Base-by-base conservation (phyloP, 2,113 vertebrate genomes). In the Reinhardtius hippoglossoides region DNA sequence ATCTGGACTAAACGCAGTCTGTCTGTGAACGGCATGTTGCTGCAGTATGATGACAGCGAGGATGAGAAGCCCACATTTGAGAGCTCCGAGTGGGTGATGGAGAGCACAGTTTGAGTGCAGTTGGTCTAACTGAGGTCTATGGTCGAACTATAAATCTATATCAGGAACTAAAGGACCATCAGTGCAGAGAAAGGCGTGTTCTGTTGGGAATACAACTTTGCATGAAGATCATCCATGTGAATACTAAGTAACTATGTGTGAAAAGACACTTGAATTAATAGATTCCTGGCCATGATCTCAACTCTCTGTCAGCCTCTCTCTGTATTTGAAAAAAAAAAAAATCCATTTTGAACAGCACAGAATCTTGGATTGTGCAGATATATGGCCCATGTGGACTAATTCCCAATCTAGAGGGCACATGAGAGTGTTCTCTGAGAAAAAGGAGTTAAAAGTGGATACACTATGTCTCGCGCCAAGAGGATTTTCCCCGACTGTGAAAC, bases 1-100 rank as follows among this genome's bases (percentile, higher is more conserved):
- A 97, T 99, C 95, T 99, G 98, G 98, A 99, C 97, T 92, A 99
- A 97, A 85, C 96, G 98, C 83, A 99, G 98, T 91, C 95, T 98
- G 76, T 99, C 98, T 0, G 96, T 99, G 62, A 99, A 98, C 0
- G 97, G 98, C 89, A 98, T 97, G 96, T 94, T 99, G 79, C 94
- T 98, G 88, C 97, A 97, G 86, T 98, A 96, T 0, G 96, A 98
- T 61, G 96, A 97, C 83, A 93, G 89, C 67, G 97, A 94, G 81
- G 96, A 97, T 16, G 96, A 96, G 83, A 97, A 95, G 63, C 95
- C 95, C 18, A 92, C 84, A 24, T 92, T 95, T 0, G 97, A 97
- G 79, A 96, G 97, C 89, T 96, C 97, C 0, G 98, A 99, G 86
- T 99, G 98, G 98, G 98, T 99, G 24, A 97, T 99, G 96, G 98